phyloP scores from a whole-genome alignment of 1,140 invertebrate genomes.

The Ceratitis capitata region DNA sequence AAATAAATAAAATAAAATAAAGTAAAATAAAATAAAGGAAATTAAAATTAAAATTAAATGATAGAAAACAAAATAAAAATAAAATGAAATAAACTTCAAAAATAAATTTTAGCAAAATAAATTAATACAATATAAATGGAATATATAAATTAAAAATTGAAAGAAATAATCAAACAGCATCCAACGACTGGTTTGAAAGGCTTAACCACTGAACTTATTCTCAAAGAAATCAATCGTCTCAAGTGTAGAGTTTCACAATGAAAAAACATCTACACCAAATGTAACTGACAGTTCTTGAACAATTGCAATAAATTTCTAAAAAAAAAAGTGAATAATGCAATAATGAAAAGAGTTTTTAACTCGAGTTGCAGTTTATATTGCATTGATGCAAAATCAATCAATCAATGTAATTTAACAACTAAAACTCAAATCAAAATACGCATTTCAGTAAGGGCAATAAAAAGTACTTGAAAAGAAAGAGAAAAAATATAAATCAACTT shows the following conservation, averaged over 20 bases:
- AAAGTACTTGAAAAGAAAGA: background rate
- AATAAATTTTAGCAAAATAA: too few species aligned
- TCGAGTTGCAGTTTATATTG: background rate
- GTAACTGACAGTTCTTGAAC: background rate
- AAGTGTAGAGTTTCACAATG: background rate
- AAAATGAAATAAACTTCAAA: too few species aligned
- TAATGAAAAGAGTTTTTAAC: background rate
- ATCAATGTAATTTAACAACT: slow-evolving; percentile 7
- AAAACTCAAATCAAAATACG: background rate
- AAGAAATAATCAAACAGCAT: too few species aligned
- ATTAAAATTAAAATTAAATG: too few species aligned
- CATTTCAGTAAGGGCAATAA: background rate
- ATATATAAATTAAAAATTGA: too few species aligned
- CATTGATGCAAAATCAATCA: background rate
- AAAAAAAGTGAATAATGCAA: background rate
- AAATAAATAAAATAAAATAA: too few species aligned
- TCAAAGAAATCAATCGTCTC: background rate
- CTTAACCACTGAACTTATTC: too few species aligned
- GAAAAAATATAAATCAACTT: background rate
- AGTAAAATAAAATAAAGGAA: too few species aligned
- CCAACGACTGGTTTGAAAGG: too few species aligned
- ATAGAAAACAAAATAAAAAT: too few species aligned
- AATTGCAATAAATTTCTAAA: background rate
- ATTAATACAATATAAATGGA: too few species aligned
- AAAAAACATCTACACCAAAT: background rate